Percentiles rank a stretch among this genome's conserved stretches.
These are phyloP conservation scores for Ecdyonurus torrentis DNA, from an alignment of 2,888 invertebrate species.

Conservation along the genomic window DNA sequence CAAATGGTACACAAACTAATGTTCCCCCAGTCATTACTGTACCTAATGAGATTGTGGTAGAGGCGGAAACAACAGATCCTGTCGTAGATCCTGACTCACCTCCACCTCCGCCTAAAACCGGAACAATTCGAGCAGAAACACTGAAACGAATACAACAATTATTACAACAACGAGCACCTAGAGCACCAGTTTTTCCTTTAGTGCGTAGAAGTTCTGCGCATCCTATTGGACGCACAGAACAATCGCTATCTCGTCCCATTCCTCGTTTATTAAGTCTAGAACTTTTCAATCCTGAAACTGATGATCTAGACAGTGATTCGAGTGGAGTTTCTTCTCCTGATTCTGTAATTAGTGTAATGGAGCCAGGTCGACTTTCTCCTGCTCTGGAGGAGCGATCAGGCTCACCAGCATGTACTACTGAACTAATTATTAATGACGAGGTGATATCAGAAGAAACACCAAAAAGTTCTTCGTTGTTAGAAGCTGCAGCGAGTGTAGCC, in stretches of 20 bases:
- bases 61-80: conserved; percentile 8
- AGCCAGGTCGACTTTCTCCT: conserved; percentile 22
- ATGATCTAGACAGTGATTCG: conserved; percentile 79
- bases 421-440: conserved; percentile 7
- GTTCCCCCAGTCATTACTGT: neutral
- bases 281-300: conserved; percentile 77
- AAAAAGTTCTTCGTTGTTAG: conserved; percentile 33
- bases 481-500: conserved; percentile 47
- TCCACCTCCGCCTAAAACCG: conserved; percentile 10
- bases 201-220: conserved; percentile 45
- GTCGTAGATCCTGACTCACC: conserved; percentile 12
- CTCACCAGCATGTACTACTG: neutral
- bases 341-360: conserved; percentile 70
- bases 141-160: conserved; percentile 54
- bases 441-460: neutral
- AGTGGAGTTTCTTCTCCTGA: conserved; percentile 77
- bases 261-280: conserved; percentile 65
- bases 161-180: conserved; percentile 32
- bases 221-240: conserved; percentile 17
- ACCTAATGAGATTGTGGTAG: too few relatives aligned
- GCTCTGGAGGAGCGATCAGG: neutral
- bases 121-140: conserved; percentile 31
- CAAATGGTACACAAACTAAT: conserved; percentile 4
- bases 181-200: conserved; percentile 39
- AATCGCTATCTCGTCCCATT: conserved; percentile 30